phyloP scores from a whole-genome alignment of 2,797 vertebrate genomes.

The Cercopithecus mitis region DNA sequence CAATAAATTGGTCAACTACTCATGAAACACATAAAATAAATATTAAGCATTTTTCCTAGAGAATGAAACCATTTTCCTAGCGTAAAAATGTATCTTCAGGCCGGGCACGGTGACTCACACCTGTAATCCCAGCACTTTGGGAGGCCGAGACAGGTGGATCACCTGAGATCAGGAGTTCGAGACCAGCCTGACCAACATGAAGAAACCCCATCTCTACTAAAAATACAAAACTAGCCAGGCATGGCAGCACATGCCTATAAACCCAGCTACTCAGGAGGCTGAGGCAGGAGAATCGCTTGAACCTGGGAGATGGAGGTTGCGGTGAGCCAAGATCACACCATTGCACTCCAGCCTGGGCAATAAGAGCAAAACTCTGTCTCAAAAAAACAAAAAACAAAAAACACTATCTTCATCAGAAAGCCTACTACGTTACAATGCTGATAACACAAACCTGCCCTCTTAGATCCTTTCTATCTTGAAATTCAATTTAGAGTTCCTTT shows the following conservation, averaged over 20 bases:
- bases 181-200: background rate
- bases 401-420: background rate
- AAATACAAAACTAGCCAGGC: background rate
- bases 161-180: background rate
- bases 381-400: background rate
- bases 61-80: background rate
- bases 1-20: background rate
- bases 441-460: background rate
- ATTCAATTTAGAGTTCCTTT: constrained; percentile 32
- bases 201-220: background rate
- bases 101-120: background rate
- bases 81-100: background rate
- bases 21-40: background rate
- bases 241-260: too few species aligned
- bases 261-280: background rate
- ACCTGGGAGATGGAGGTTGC: background rate
- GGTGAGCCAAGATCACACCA: background rate
- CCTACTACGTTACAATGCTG: background rate
- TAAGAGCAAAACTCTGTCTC: background rate
- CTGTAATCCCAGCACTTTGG: background rate
- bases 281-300: background rate
- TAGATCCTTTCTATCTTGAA: constrained; percentile 17
- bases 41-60: background rate
- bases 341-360: background rate
- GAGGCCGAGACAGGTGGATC: background rate